Conservation (phyloP, 2,888 invertebrate genomes). For the Erannis defoliaria region DNA sequence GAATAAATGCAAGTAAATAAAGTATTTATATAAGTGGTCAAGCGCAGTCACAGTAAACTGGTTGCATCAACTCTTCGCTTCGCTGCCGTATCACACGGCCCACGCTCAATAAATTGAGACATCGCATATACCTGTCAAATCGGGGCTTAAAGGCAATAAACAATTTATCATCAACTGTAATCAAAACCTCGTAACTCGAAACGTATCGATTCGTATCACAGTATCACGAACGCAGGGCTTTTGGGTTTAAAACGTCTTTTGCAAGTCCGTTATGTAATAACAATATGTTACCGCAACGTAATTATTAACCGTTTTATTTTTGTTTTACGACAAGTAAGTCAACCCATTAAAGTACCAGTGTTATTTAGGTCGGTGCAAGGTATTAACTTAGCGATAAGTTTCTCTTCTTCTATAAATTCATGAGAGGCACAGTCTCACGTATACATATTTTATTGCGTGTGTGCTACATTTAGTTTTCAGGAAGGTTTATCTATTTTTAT, state of each 20-base stretch:
- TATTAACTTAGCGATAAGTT: constrained; percentile 24
- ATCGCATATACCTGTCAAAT: constrained; percentile 52
- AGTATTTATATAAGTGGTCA: constrained; percentile 27
- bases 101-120: constrained; percentile 57
- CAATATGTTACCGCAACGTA: constrained; percentile 49
- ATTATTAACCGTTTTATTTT: constrained; percentile 49
- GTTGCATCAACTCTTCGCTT: constrained; percentile 34
- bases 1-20: not conserved
- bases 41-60: constrained; percentile 41
- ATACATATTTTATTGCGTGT: too few species aligned
- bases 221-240: constrained; percentile 46
- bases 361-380: constrained; percentile 43
- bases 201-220: constrained; percentile 51
- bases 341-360: constrained; percentile 45
- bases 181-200: constrained; percentile 48
- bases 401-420: constrained; percentile 1
- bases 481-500: not conserved
- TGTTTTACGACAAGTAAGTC: constrained; percentile 53
- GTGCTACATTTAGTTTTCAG: too few species aligned
- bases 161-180: constrained; percentile 52
- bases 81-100: constrained; percentile 40
- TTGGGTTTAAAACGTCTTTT: constrained; percentile 47
- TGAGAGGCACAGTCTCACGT: not conserved
- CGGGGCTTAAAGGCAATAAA: constrained; percentile 47
- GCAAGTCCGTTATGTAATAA: constrained; percentile 56